Evolutionary conservation across 2,888 invertebrate genomes (phyloP).

Genomic region (Euplexia lucipara): DNA sequence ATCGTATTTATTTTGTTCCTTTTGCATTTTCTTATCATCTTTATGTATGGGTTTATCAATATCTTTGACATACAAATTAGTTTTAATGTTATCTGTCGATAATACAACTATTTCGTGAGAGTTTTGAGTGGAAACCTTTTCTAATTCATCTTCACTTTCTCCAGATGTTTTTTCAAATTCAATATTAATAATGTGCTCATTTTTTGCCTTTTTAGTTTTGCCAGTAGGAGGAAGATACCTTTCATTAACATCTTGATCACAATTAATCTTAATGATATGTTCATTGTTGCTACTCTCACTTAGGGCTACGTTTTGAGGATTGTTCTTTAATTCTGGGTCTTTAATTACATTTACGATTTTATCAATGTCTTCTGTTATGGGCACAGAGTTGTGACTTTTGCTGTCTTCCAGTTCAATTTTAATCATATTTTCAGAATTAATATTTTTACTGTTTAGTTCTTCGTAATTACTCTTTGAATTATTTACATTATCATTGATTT

Average conservation of each 20-base stretch:
- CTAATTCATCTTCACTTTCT: conserved; percentile 19
- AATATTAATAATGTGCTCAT: conserved; percentile 45
- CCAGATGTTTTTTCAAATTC: conserved; percentile 38
- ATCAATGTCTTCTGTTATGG: conserved; percentile 27
- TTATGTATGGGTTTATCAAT: conserved; percentile 62
- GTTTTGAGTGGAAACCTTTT: conserved; percentile 39
- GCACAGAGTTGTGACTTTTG: background rate
- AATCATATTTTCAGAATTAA: conserved; percentile 16
- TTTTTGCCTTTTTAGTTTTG: conserved; percentile 13
- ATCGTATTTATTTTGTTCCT: conserved; percentile 71
- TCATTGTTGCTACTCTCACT: conserved; percentile 17
- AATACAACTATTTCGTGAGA: conserved; percentile 83
- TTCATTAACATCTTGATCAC: conserved; percentile 31
- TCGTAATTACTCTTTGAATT: background rate
- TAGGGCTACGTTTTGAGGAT: conserved; percentile 16
- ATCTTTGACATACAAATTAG: conserved; percentile 85
- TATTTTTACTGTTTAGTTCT: background rate
- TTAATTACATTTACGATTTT: conserved; percentile 25
- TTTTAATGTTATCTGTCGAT: conserved; percentile 83
- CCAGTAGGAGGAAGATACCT: conserved; percentile 13
- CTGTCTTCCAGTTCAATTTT: conserved; percentile 36
- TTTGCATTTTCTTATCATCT: conserved; percentile 40
- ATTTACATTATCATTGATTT: conserved; percentile 1
- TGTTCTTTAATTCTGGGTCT: conserved; percentile 30
- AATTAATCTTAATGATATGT: conserved; percentile 28